A percentile compares a stretch with the other conserved stretches of the same genome.
Conservation (phyloP, 2,113 vertebrate species). For the Petrocephalus microphthalmus region DNA sequence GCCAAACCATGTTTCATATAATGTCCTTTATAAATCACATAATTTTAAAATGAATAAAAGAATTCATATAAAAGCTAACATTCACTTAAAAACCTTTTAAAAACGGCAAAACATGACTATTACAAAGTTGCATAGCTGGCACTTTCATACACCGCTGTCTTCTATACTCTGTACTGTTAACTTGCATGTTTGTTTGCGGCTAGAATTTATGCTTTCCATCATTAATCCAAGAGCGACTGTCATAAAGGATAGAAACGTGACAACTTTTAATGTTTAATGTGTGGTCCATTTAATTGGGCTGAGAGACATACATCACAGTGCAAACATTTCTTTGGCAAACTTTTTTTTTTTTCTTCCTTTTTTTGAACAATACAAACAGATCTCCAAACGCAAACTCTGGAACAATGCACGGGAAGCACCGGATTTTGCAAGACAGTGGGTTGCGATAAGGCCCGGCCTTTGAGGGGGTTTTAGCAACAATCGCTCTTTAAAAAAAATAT, state of each 20-base stretch:
- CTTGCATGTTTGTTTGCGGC: not conserved
- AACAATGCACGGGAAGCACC: constrained; percentile 42
- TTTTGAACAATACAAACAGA: constrained; percentile 56
- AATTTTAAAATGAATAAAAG: not conserved
- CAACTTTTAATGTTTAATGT: constrained; percentile 39
- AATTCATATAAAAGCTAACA: not conserved
- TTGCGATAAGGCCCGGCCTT: constrained; percentile 31
- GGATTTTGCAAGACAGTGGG: constrained; percentile 56
- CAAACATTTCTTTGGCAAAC: constrained; percentile 73
- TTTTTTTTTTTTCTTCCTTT: constrained; percentile 9
- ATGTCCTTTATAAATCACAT: not conserved
- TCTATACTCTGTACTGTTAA: not conserved
- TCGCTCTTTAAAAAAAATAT: not conserved
- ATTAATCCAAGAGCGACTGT: not conserved
- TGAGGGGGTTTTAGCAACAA: constrained; percentile 9
- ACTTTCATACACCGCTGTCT: not conserved
- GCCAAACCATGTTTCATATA: not conserved
- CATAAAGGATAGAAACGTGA: constrained; percentile 5
- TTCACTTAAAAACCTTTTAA: not conserved
- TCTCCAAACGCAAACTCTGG: constrained; percentile 46
- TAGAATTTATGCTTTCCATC: not conserved
- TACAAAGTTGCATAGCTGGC: not conserved
- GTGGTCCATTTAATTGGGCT: constrained; percentile 60
- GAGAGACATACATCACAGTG: constrained; percentile 69
- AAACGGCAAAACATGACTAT: not conserved